These are phyloP conservation scores for Oegoconia quadripuncta DNA, from an alignment of 2,888 invertebrate species.

Conservation along the genomic window DNA sequence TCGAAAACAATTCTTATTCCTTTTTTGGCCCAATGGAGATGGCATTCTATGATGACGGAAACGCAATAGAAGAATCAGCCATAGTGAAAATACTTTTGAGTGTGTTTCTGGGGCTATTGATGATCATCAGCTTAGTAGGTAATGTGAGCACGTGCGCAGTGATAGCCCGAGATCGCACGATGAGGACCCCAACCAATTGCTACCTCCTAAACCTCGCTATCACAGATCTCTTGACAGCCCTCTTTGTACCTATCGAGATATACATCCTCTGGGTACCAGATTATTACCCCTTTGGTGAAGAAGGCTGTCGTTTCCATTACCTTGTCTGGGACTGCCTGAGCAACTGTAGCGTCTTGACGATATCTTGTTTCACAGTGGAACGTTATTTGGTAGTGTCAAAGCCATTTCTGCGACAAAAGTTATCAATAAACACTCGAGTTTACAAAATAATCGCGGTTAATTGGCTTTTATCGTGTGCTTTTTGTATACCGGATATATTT, in stretches of 20 bases:
- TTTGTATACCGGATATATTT: constrained; percentile 83
- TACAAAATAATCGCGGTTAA: constrained; percentile 83
- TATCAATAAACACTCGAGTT: constrained; percentile 88
- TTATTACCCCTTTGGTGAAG: constrained; percentile 86
- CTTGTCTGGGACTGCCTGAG: constrained; percentile 89
- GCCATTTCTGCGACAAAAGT: constrained; percentile 88
- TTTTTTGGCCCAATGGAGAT: constrained; percentile 57
- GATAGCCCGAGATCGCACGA: constrained; percentile 84
- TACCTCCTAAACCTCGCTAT: constrained; percentile 89
- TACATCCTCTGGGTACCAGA: constrained; percentile 87
- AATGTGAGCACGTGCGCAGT: constrained; percentile 88
- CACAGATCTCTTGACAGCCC: constrained; percentile 84
- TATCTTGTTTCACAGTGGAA: constrained; percentile 92
- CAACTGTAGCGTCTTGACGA: constrained; percentile 89
- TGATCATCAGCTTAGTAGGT: constrained; percentile 85
- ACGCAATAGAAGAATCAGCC: constrained; percentile 68
- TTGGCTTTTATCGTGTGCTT: constrained; percentile 86
- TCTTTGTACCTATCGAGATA: constrained; percentile 88
- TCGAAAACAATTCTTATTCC: constrained; percentile 46
- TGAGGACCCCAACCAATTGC: constrained; percentile 91
- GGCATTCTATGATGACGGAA: constrained; percentile 48
- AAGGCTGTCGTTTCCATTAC: constrained; percentile 85
- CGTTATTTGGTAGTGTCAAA: constrained; percentile 91
- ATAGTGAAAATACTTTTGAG: constrained; percentile 75
- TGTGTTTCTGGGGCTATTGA: constrained; percentile 80